Evolutionary conservation across 1,140 invertebrate genomes (phyloP), one percentile per base, ranked within the genome.

Genomic region (Microplitis demolitor): DNA sequence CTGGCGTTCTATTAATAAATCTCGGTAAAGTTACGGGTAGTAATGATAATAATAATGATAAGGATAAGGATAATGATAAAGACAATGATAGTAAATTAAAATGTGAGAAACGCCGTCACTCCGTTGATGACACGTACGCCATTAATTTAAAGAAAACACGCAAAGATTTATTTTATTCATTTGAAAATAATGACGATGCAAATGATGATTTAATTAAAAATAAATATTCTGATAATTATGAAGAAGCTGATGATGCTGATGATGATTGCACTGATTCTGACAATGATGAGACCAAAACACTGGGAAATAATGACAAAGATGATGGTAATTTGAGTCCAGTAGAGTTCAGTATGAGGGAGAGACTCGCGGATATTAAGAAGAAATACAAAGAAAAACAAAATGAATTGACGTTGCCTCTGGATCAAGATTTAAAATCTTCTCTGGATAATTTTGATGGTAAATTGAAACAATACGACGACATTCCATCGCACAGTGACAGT

Each of bases 351-450:
- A 95, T 96, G 93, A 88, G 93, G 34, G 90, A 92, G 82, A 89
- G 91, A 53, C 80, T 96, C 69, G 93, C 94, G 0, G 93, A 95
- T 51, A 88, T 97, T 37, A 93, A 95, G 78, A 88, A 92, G 58
- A 91, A 94, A 77, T 96, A 94, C 80, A 91, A 91, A 72, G 94
- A 96, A 78, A 96, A 95, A 81, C 93, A 95, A 82, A 91, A 90
- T 64, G 94, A 96, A 83, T 83, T 96, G 3, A 91, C 91, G 45
- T 50, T 71, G 50, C 72, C 71, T 53, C 71, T 64, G 2, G 73
- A 76, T 33, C 62, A 79, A 45, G 78, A 79, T 1, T n/a, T n/a
- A n/a, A n/a, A n/a, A n/a, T n/a, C n/a, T n/a, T n/a, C n/a, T n/a
- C 74, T 75, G 0, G 4, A 39, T 14, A 78, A 71, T 24, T 77